phyloP scores from a whole-genome alignment of 1,140 invertebrate species.

The Leptopilina clavipes region DNA sequence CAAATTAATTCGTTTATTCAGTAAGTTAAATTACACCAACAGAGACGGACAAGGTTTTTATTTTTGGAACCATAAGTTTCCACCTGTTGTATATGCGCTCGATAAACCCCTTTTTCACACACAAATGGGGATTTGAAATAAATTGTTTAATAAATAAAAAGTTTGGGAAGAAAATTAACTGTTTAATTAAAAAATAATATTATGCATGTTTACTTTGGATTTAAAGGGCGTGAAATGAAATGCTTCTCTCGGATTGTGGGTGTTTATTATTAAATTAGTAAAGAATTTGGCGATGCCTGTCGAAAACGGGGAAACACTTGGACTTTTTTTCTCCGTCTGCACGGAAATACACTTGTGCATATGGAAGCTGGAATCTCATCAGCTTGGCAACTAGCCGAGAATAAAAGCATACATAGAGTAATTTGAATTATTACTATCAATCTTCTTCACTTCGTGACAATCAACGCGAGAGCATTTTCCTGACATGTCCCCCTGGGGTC shows the following conservation, averaged over 20 bases:
- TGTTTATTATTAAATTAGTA: constrained; percentile 40
- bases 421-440: constrained; percentile 52
- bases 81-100: too few species aligned
- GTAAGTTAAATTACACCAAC: neutral
- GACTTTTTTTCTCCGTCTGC: constrained; percentile 46
- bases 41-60: too few species aligned
- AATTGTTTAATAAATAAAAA: too few species aligned
- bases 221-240: neutral
- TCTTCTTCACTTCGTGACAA: constrained; percentile 42
- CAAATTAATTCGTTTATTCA: constrained; percentile 24
- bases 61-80: constrained; percentile 4
- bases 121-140: too few species aligned
- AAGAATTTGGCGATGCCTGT: constrained; percentile 43
- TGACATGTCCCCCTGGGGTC: constrained; percentile 29
- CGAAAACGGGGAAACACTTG: constrained; percentile 46
- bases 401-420: constrained; percentile 35
- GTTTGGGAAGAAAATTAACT: too few species aligned
- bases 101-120: too few species aligned
- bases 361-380: constrained; percentile 45
- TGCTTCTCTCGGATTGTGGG: too few species aligned
- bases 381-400: constrained; percentile 42
- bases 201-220: constrained; percentile 36
- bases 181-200: too few species aligned
- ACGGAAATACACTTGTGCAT: constrained; percentile 46
- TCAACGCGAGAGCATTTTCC: constrained; percentile 38